Base-by-base conservation (phyloP, 1,140 invertebrate species). In the Euura saliciscinereae region DNA sequence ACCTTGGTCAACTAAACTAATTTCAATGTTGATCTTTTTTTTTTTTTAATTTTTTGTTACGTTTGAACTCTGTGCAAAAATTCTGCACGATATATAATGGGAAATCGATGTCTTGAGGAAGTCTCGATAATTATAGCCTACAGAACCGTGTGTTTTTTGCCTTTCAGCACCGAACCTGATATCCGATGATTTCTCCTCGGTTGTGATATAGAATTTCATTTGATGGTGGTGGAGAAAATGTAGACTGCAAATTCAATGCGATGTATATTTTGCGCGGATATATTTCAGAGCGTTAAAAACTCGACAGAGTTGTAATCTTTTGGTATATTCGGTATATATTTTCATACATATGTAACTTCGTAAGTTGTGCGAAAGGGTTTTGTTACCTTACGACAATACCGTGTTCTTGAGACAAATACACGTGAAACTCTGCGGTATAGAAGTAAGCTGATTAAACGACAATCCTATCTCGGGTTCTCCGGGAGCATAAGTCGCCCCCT, bases 371-470 rank as follows among this genome's bases (percentile, higher is more conserved):
- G 51, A 8, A n/a, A n/a, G 51, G 13, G 51, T 59, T 59, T 59
- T 59, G 51, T 59, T 59, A 59, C 51, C 51, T 8, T 8, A 11
- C 13, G 3, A 11, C 13, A 8, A 4, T 28, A n/a, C 51, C 8
- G 3, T n/a, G 10, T 59, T 59, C 8, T n/a, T 11, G 51, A 8
- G 28, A 28, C 28, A 28, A 28, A 28, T 28, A 28, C 28, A 28
- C 28, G 28, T 28, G 28, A 28, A 28, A 28, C 28, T 28, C 28
- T 0, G 28, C 28, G 28, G 51, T n/a, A 11, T n/a, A 59, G 3
- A 59, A n/a, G 66, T 67, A 67, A 67, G 66, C 66, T 44, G 66
- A 67, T 67, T 67, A 67, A 42, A 44, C 66, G 66, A 67, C 13
- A 67, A 67, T 67, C 66, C 66, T 67, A 44, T 67, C 13, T 67